Conservation (phyloP, 2,797 vertebrate species). For the Diplodus sargus region DNA sequence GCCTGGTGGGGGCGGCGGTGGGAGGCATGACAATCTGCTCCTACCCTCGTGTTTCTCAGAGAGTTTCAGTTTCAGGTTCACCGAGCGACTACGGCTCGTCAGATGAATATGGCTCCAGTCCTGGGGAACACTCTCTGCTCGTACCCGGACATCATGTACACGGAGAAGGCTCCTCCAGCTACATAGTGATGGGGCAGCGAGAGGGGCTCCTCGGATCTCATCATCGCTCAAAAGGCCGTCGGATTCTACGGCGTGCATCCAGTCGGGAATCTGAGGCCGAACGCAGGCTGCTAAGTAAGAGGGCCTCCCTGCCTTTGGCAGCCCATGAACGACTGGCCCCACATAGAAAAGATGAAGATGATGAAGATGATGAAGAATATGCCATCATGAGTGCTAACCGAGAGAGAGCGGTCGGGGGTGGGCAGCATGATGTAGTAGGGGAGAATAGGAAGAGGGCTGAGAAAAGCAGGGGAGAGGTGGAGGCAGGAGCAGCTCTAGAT, state of each 20-base stretch:
- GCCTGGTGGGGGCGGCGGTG: conserved; percentile 83
- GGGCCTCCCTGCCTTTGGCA: conserved; percentile 84
- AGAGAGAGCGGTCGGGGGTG: conserved; percentile 66
- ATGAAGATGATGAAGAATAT: conserved; percentile 86
- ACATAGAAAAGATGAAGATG: conserved; percentile 81
- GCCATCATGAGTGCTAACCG: conserved; percentile 84
- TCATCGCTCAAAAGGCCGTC: conserved; percentile 81
- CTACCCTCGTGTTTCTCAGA: conserved; percentile 84
- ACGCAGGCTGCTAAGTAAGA: conserved; percentile 84
- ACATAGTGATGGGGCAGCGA: conserved; percentile 86
- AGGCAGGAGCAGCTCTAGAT: conserved; percentile 69
- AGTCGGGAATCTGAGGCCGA: conserved; percentile 83
- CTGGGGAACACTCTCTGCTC: conserved; percentile 85
- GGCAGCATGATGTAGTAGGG: conserved; percentile 66
- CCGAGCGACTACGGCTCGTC: conserved; percentile 89
- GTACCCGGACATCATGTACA: conserved; percentile 78
- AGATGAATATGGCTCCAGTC: conserved; percentile 90
- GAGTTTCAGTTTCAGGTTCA: conserved; percentile 87
- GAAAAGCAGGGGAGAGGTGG: conserved; percentile 64
- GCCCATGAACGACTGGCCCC: conserved; percentile 76
- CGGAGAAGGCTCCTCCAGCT: conserved; percentile 82
- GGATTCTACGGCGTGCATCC: conserved; percentile 84
- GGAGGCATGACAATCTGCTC: conserved; percentile 85
- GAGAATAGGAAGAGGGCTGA: conserved; percentile 71
- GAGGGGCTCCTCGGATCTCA: conserved; percentile 80